Evolutionary conservation across 2,113 vertebrate genomes (phyloP).

Genomic region (Pseudolaguvia tuberculata): DNA sequence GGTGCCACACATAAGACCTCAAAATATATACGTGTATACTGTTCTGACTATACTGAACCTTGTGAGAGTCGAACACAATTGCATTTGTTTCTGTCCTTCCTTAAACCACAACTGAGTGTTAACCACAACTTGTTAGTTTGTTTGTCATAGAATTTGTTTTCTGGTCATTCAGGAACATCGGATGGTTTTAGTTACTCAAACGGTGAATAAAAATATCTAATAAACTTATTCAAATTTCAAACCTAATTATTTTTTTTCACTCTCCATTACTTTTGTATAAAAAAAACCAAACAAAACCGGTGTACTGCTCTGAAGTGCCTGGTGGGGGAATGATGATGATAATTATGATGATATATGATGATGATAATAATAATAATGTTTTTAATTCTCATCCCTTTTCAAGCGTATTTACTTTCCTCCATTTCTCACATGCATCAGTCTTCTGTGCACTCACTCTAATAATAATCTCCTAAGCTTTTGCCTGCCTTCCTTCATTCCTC

Average conservation of each 20-base stretch:
- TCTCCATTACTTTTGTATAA: no score
- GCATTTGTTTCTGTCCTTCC: neutral
- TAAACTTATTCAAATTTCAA: no score
- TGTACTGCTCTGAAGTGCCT: neutral
- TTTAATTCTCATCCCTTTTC: neutral
- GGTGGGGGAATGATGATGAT: neutral
- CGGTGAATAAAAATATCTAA: no score
- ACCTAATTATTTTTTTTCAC: no score
- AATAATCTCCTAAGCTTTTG: neutral
- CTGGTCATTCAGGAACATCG: no score
- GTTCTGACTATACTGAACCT: neutral
- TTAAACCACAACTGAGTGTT: neutral
- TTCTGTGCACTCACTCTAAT: neutral
- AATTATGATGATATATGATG: neutral
- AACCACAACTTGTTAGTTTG: no score
- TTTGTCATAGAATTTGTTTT: no score
- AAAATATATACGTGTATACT: neutral
- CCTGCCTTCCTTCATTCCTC: constrained; percentile 44
- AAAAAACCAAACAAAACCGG: no score
- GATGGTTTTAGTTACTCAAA: no score
- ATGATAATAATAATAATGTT: neutral
- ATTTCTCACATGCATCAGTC: constrained; percentile 27
- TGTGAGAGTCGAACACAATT: neutral
- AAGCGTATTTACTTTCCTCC: neutral
- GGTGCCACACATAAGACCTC: neutral